These are phyloP conservation scores for Eudyptes chrysolophus DNA, from an alignment of 2,113 vertebrate genomes.

Conservation along the genomic window DNA sequence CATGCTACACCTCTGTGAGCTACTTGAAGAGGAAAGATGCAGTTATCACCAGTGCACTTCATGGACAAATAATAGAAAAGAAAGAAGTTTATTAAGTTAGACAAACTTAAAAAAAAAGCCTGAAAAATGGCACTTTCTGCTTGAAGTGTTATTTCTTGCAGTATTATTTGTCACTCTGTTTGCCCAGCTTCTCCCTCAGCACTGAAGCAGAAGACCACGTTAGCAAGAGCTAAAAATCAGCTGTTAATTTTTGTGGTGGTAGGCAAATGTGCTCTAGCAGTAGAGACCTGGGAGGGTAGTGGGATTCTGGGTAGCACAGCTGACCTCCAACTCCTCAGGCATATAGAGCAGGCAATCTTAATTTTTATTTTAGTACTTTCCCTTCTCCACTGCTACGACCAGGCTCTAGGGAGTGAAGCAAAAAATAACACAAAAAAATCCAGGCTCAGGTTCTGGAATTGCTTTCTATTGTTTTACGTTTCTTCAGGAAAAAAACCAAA, in stretches of 20 bases:
- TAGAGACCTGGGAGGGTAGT: background rate
- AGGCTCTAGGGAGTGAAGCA: background rate
- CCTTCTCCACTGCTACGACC: background rate
- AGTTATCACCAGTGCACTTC: background rate
- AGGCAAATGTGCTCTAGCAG: background rate
- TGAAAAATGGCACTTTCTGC: background rate
- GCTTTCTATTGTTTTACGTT: background rate
- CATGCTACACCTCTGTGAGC: background rate
- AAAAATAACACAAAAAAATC: background rate
- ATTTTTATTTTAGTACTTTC: background rate
- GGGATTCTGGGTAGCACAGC: background rate
- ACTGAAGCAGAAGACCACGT: background rate
- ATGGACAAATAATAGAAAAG: background rate
- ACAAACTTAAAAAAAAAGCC: background rate
- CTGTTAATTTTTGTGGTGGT: background rate
- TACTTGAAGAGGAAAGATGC: background rate
- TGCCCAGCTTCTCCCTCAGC: background rate
- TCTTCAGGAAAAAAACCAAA: background rate
- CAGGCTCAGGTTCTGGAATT: background rate
- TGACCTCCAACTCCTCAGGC: background rate
- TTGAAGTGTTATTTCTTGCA: background rate
- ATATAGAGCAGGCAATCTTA: background rate
- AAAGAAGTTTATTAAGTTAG: background rate
- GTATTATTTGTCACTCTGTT: background rate
- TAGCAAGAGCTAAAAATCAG: background rate